Base-by-base conservation (phyloP, 2,888 invertebrate species). In the Trissolcus japonicus region DNA sequence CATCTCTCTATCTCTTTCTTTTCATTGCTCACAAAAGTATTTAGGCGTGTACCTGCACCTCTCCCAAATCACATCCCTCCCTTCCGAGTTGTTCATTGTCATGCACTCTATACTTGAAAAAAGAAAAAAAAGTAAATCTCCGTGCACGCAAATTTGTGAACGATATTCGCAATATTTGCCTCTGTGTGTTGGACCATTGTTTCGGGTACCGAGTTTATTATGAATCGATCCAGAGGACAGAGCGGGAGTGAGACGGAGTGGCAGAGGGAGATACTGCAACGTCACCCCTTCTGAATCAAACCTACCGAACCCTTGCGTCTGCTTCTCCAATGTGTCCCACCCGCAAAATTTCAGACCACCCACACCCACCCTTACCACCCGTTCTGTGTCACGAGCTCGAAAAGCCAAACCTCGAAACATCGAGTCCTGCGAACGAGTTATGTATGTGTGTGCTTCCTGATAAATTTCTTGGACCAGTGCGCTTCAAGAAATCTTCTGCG, bases 151-250 rank as follows among this genome's bases (percentile, higher is more conserved):
- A 86, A 86, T 87, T 87, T 84, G 85, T 83, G 85, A 82, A 87
- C 85, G 84, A 85, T 86, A 85, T 84, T 84, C 85, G 87, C 84
- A 84, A 85, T 86, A 85, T 84, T 85, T 86, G 83, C 82, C 73
- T 72, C 82, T 81, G 35, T 35, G 83, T 83, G 82, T 81, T 82
- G 84, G 84, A 83, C 83, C 81, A 85, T 87, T 87, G 85, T 86
- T 86, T 85, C 84, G 84, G 83, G 82, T 79, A 77, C 81, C 81
- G 85, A 88, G 85, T 87, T 87, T 85, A 85, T 87, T 86, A 86
- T 85, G 85, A 86, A 86, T 87, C 86, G 87, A 87, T 86, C 86
- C 86, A 82, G 82, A 81, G 82, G 80, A 82, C 76, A 81, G 80
- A 77, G 74, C 79, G 81, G 74, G 77, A 82, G 80, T 80, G 81